Evolutionary conservation across 2,888 invertebrate genomes (phyloP).

Genomic region (Malthinus flaveolus): DNA sequence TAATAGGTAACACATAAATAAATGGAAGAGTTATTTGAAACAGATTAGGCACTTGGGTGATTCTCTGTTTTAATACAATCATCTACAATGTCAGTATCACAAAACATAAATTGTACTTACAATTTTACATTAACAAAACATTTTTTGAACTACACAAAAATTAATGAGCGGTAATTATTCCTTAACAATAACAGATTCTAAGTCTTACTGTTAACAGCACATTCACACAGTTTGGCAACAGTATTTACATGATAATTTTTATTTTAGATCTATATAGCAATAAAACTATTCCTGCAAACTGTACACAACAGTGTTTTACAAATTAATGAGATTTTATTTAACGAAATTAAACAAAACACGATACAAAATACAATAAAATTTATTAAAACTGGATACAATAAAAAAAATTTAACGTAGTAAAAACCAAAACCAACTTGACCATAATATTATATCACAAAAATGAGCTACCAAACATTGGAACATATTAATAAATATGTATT

Average conservation of each 20-base stretch:
- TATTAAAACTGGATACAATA: slow-evolving; percentile 37
- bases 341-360: slow-evolving; percentile 14
- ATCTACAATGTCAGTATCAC: slow-evolving; percentile 27
- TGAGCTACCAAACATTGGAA: slow-evolving; percentile 25
- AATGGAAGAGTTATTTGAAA: slow-evolving; percentile 22
- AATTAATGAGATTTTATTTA: slow-evolving; percentile 18
- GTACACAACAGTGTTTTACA: slow-evolving; percentile 34
- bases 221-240: slow-evolving; percentile 22
- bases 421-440: slow-evolving; percentile 37
- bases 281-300: slow-evolving; percentile 33
- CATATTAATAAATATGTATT: slow-evolving; percentile 6
- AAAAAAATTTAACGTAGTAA: slow-evolving; percentile 28
- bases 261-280: slow-evolving; percentile 11
- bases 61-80: slow-evolving; percentile 23
- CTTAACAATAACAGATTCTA: slow-evolving; percentile 6
- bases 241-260: slow-evolving; percentile 21
- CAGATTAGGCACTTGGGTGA: slow-evolving; percentile 34
- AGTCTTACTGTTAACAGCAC: slow-evolving; percentile 14
- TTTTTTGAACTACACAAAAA: slow-evolving; percentile 9
- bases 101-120: slow-evolving; percentile 15
- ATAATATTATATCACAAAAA: slow-evolving; percentile 34
- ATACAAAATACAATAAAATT: slow-evolving; percentile 28
- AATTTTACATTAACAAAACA: slow-evolving; percentile 14
- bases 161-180: slow-evolving; percentile 10
- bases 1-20: slow-evolving; percentile 17